Evolutionary conservation across 1,140 invertebrate species (phyloP).

Genomic region (Tetraneura akinire): DNA sequence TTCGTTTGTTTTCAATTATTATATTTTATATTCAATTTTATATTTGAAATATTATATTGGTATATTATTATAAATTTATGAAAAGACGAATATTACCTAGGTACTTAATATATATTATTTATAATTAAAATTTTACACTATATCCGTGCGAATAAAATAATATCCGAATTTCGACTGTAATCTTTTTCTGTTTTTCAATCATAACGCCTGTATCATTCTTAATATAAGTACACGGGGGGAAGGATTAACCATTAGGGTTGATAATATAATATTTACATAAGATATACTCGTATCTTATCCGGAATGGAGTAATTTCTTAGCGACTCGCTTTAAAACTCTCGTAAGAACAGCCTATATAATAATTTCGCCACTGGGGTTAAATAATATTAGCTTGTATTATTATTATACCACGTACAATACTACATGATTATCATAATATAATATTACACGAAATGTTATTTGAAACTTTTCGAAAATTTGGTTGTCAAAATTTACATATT

Average conservation of each 20-base stretch:
- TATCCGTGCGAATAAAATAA: no score
- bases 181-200: no score
- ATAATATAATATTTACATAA: neutral
- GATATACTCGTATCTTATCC: neutral
- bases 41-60: no score
- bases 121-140: no score
- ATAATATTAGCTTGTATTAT: conserved; percentile 5
- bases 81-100: no score
- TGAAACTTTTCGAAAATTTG: neutral
- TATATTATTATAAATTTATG: no score
- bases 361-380: neutral
- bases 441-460: neutral
- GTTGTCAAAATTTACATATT: conserved; percentile 20
- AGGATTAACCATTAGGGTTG: neutral
- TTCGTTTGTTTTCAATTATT: no score
- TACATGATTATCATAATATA: neutral
- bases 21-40: no score
- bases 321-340: no score
- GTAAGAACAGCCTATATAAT: neutral
- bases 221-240: neutral
- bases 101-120: no score
- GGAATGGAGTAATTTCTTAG: neutral
- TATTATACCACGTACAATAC: conserved; percentile 1
- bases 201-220: neutral
- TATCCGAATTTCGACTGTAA: no score